Conservation (phyloP, 1,140 invertebrate species). For the Aphelenchoides avenae region DNA sequence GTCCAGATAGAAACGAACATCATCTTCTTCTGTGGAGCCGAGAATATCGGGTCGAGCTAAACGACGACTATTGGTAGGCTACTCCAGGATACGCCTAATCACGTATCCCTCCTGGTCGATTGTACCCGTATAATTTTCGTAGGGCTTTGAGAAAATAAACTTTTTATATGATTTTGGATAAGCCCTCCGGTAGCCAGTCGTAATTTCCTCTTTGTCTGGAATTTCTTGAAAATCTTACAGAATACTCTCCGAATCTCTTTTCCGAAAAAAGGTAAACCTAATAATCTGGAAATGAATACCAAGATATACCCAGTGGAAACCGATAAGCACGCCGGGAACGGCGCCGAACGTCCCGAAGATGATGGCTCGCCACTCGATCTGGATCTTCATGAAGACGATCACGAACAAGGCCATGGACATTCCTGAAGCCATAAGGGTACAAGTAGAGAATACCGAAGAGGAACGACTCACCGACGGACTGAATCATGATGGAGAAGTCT, state of each 20-base stretch:
- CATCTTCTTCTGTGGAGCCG: conserved; percentile 27
- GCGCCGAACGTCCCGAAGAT: conserved; percentile 26
- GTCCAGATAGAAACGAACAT: conserved; percentile 38
- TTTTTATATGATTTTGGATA: too few species aligned
- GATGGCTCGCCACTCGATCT: conserved; percentile 41
- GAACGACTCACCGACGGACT: conserved; percentile 21
- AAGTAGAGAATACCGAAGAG: neutral
- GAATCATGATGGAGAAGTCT: conserved; percentile 37
- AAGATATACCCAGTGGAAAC: conserved; percentile 22
- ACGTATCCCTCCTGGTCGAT: too few species aligned
- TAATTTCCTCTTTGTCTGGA: too few species aligned
- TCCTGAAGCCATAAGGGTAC: neutral
- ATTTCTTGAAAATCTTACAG: too few species aligned
- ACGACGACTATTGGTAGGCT: too few species aligned
- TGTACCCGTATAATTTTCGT: too few species aligned
- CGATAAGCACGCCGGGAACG: conserved; percentile 35
- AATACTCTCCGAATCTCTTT: too few species aligned
- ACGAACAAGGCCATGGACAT: conserved; percentile 30
- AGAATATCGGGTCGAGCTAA: conserved; percentile 29
- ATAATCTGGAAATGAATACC: neutral
- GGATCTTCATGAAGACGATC: conserved; percentile 34
- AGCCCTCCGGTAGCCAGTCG: too few species aligned
- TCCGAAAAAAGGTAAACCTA: too few species aligned
- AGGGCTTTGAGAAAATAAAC: too few species aligned
- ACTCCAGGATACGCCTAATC: too few species aligned